Evolutionary conservation across 2,888 invertebrate species (phyloP).

Genomic region (Callinectes sapidus): DNA sequence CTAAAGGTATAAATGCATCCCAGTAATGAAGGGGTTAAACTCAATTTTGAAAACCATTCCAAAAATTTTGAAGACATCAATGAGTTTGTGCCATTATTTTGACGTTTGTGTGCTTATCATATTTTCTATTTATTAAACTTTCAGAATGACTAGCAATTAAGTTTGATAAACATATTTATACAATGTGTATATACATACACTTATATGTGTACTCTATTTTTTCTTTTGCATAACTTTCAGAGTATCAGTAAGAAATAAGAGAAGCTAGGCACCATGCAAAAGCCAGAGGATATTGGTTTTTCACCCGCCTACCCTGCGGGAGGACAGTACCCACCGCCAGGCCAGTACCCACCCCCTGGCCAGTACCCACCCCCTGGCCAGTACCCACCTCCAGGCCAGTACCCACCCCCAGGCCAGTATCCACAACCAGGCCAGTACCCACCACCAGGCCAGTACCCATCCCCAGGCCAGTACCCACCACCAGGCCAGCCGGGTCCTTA

Average conservation of each 20-base stretch:
- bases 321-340: constrained; percentile 46
- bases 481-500: constrained; percentile 38
- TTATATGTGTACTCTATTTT: neutral
- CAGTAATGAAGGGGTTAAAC: too few relatives aligned
- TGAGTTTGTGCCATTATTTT: too few relatives aligned
- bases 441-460: constrained; percentile 31
- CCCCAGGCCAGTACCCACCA: constrained; percentile 35
- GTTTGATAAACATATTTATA: too few relatives aligned
- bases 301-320: neutral
- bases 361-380: constrained; percentile 48
- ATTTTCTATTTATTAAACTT: too few relatives aligned
- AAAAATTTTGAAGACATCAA: too few relatives aligned
- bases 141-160: too few relatives aligned
- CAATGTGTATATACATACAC: neutral
- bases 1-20: too few relatives aligned
- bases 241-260: neutral
- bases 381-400: constrained; percentile 53
- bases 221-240: constrained; percentile 6
- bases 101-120: too few relatives aligned
- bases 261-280: neutral
- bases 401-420: constrained; percentile 43
- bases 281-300: constrained; percentile 39
- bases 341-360: constrained; percentile 45
- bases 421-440: constrained; percentile 49
- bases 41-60: too few relatives aligned